Conservation (phyloP, 1,140 invertebrate genomes). For the Dreissena polymorpha region DNA sequence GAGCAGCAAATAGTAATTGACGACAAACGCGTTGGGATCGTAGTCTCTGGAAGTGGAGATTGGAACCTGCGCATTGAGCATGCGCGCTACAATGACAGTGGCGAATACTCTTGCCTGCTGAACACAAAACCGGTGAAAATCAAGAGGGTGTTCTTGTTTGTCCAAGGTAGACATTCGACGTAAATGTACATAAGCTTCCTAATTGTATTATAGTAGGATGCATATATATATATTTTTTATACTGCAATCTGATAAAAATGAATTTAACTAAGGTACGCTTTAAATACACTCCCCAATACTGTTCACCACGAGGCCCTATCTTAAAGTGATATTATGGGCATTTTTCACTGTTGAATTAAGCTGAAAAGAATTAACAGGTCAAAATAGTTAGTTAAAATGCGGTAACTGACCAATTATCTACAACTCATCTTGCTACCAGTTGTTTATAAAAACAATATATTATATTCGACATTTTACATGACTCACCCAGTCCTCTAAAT, state of each 20-base stretch:
- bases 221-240: background rate
- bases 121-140: constrained; percentile 71
- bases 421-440: too few species aligned
- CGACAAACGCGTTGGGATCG: constrained; percentile 68
- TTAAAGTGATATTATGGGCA: too few species aligned
- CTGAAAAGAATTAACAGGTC: too few species aligned
- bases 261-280: background rate
- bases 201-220: too few species aligned
- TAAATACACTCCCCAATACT: background rate
- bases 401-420: too few species aligned
- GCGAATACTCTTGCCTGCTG: constrained; percentile 70
- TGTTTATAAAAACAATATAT: too few species aligned
- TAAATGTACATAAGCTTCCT: too few species aligned
- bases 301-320: too few species aligned
- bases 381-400: too few species aligned
- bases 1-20: constrained; percentile 69
- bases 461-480: too few species aligned
- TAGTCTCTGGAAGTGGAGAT: constrained; percentile 61
- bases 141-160: constrained; percentile 65
- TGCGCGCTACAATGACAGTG: constrained; percentile 66
- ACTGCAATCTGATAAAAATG: background rate
- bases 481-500: too few species aligned
- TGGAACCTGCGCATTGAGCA: constrained; percentile 74
- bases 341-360: too few species aligned
- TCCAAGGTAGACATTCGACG: constrained; percentile 64